These are phyloP conservation scores for Cerceris ruficornis DNA, from an alignment of 2,888 invertebrate species.

Conservation along the genomic window DNA sequence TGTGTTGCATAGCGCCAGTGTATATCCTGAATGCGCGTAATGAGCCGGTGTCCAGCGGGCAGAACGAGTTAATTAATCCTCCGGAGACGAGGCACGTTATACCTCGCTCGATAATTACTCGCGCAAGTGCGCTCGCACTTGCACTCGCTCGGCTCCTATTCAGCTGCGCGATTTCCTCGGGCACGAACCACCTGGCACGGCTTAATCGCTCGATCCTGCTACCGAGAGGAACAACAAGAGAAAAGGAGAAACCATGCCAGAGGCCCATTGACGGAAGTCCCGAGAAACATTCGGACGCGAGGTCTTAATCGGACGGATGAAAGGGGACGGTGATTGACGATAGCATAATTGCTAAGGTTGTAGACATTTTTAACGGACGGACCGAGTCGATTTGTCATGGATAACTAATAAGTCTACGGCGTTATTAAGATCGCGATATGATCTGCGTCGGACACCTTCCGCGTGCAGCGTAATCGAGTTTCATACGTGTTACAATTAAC, in stretches of 20 bases:
- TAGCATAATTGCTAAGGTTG: not conserved
- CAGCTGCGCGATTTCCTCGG: constrained; percentile 41
- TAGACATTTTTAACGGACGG: not conserved
- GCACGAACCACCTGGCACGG: constrained; percentile 32
- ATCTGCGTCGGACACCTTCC: no score
- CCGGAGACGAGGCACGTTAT: constrained; percentile 66
- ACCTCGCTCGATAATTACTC: constrained; percentile 70
- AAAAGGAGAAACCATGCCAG: not conserved
- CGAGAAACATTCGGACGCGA: not conserved
- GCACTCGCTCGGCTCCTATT: constrained; percentile 29
- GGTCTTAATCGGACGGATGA: constrained; percentile 2
- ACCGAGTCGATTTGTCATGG: not conserved
- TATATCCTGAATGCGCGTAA: constrained; percentile 64
- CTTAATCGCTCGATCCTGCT: constrained; percentile 10
- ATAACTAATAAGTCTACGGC: no score
- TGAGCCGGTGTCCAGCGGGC: constrained; percentile 71
- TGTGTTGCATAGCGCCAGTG: constrained; percentile 5
- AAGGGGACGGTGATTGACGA: not conserved
- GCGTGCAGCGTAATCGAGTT: no score
- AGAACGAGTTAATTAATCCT: constrained; percentile 76
- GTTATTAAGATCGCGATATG: no score
- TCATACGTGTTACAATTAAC: no score
- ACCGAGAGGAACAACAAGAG: constrained; percentile 5
- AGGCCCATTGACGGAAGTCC: no score
- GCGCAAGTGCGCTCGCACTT: constrained; percentile 66